Percentiles rank a stretch among this genome's conserved stretches.
Conservation (phyloP, 2,113 vertebrate species). For the Lontra canadensis region DNA sequence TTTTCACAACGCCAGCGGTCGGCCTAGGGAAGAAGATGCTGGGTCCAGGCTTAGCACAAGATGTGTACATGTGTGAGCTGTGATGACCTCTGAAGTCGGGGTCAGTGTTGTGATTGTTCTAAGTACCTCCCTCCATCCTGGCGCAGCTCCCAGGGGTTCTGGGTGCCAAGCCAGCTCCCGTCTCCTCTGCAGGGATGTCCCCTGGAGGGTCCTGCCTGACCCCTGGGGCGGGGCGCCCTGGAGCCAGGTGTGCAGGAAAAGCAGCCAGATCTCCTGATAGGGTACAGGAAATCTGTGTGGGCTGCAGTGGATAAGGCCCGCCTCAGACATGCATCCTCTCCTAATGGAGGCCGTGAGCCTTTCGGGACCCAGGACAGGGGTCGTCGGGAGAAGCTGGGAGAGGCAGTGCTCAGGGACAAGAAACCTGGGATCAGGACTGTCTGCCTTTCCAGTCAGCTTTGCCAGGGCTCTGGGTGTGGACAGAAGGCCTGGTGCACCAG, state of each 20-base stretch:
- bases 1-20: background rate
- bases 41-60: background rate
- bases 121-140: background rate
- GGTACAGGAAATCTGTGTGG: background rate
- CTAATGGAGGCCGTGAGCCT: background rate
- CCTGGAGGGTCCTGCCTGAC: background rate
- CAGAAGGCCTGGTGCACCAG: background rate
- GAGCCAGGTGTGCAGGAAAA: background rate
- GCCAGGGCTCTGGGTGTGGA: background rate
- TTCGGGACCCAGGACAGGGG: background rate
- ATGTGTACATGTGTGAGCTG: no score
- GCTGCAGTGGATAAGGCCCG: background rate
- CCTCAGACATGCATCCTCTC: rapidly evolving
- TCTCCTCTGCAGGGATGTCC: background rate
- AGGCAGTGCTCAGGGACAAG: no score
- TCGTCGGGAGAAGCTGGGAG: rapidly evolving
- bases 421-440: background rate
- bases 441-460: background rate
- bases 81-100: background rate
- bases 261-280: background rate
- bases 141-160: background rate
- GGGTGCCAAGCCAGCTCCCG: no score
- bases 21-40: no score
- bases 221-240: no score
- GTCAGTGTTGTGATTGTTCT: background rate